Base-by-base conservation (phyloP, 1,140 invertebrate genomes). In the Atta colombica region DNA sequence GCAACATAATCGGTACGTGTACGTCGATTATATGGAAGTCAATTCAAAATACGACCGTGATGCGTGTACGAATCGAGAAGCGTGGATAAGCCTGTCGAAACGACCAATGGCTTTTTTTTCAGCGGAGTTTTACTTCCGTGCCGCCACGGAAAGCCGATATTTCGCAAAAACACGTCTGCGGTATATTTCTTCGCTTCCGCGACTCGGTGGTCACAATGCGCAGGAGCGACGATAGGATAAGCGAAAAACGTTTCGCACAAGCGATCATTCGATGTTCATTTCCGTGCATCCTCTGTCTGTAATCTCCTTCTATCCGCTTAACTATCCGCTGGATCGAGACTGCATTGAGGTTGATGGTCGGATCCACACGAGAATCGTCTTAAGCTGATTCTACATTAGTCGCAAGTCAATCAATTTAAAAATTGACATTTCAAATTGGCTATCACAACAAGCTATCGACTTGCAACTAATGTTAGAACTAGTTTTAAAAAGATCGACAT, bases 131-230 rank as follows among this genome's bases (percentile, higher is more conserved):
- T 31, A 49, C 10, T n/a, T 81, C 82, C 8, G 21, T 16, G 3
- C 84, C 88, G 88, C 87, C 89, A 80, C 90, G 87, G 86, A 91
- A 93, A 93, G 89, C 89, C 92, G 92, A 93, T 92, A 92, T 72
- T 84, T 81, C 68, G 65, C 81, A 91, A 88, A 91, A 91, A 92
- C 60, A 90, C 88, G 89, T 92, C 89, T 86, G 81, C 71, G 55
- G 74, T 74, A 72, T 74, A 65, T 88, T 90, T 90, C 89, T 88
- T 90, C 85, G 45, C 45, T 63, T 25, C 10, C 75, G 39, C 72
- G n/a, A n/a, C n/a, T 39, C 86, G 58, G 18, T 21, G 14, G 5
- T 39, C 16, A 77, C 85, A 69, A 87, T 85, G 16, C 85, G 72
- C 77, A 68, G 72, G 72, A 87, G 68, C 72, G 75, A 81, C 69